Evolutionary conservation across 37 sponge, comb jelly and placozoan species (phyloP).

Genomic region (Bolinopsis microptera): DNA sequence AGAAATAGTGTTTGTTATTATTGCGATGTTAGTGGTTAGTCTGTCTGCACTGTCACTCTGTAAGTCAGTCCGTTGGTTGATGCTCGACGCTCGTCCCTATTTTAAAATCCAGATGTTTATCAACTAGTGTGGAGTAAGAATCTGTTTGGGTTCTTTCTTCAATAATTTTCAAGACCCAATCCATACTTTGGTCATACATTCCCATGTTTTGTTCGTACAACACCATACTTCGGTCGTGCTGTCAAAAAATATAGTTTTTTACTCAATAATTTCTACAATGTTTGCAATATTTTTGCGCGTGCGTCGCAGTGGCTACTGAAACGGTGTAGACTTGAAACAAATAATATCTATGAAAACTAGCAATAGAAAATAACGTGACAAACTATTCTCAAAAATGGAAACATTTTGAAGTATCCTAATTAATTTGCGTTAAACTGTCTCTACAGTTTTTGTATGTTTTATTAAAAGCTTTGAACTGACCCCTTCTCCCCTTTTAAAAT

Average conservation of each 20-base stretch:
- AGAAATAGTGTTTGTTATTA: too few species aligned
- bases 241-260: background rate
- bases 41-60: background rate
- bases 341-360: background rate
- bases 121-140: background rate
- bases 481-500: too few species aligned
- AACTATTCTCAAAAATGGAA: too few species aligned
- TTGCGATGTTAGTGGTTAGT: background rate
- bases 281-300: background rate
- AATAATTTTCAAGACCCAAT: background rate
- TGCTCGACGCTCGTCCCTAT: too few species aligned
- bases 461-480: too few species aligned
- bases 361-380: background rate
- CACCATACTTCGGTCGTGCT: background rate
- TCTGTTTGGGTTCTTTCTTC: background rate
- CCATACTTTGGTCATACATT: background rate
- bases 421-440: too few species aligned
- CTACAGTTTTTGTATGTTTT: too few species aligned
- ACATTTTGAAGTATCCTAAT: too few species aligned
- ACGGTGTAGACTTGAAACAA: background rate
- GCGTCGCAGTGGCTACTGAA: background rate
- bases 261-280: background rate
- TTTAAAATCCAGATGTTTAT: too few species aligned
- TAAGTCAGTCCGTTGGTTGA: background rate
- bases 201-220: background rate